phyloP scores from a whole-genome alignment of 2,113 vertebrate species.

The Caracal caracal region DNA sequence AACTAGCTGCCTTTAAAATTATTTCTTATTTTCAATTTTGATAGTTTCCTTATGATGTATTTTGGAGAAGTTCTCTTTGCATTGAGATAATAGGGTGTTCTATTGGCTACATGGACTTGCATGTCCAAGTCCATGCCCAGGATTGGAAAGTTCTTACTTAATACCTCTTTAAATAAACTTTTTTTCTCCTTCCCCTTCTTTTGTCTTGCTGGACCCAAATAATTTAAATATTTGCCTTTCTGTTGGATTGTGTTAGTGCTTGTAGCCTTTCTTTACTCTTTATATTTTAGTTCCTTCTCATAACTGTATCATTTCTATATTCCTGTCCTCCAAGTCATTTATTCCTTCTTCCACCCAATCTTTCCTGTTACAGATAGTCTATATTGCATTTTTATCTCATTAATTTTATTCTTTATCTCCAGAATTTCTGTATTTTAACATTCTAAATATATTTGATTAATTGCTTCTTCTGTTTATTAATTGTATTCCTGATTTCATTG shows the following conservation, averaged over 20 bases:
- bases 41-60: neutral
- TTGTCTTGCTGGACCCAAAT: neutral
- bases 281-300: neutral
- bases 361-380: neutral
- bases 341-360: neutral
- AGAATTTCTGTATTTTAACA: neutral
- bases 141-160: neutral
- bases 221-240: neutral
- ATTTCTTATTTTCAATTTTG: neutral
- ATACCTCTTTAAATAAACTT: neutral
- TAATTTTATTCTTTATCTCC: neutral
- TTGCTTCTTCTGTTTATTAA: neutral
- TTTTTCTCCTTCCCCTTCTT: neutral
- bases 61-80: neutral
- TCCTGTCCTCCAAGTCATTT: neutral
- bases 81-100: neutral
- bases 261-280: neutral
- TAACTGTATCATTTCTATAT: neutral
- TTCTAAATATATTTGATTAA: neutral
- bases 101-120: neutral
- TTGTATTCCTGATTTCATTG: neutral
- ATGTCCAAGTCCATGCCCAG: neutral
- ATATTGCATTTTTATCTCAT: neutral
- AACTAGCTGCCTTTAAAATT: neutral
- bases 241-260: neutral